These are phyloP conservation scores for Hippocampus abdominalis DNA, from an alignment of 2,113 vertebrate species.

Conservation along the genomic window DNA sequence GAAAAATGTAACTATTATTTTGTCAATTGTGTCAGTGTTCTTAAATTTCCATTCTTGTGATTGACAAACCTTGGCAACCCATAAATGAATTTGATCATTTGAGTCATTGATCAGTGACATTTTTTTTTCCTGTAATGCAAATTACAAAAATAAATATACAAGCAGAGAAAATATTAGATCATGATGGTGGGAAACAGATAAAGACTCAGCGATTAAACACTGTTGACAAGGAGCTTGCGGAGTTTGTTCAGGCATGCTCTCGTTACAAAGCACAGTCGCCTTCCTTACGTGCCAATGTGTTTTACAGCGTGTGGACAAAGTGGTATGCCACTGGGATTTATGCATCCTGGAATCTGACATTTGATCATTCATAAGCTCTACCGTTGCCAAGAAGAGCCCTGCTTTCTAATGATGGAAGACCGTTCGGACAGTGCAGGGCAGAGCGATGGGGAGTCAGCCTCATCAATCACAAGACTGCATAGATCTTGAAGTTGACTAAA, in stretches of 20 bases:
- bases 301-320: constrained; percentile 27
- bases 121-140: neutral
- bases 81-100: neutral
- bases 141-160: neutral
- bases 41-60: neutral
- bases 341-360: constrained; percentile 12
- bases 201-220: constrained; percentile 11
- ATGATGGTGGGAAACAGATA: neutral
- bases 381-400: neutral
- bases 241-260: constrained; percentile 18
- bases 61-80: neutral
- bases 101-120: neutral
- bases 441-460: neutral
- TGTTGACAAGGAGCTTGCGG: constrained; percentile 9
- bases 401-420: neutral
- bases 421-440: neutral
- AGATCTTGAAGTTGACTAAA: neutral
- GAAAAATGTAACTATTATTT: neutral
- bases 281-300: constrained; percentile 20
- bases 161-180: neutral
- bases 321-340: constrained; percentile 11
- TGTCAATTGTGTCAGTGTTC: neutral
- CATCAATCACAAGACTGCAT: neutral
- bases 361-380: constrained; percentile 8
- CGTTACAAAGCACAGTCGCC: constrained; percentile 4